Base-by-base conservation (phyloP, 1,140 invertebrate species). In the Antheraea pernyi region DNA sequence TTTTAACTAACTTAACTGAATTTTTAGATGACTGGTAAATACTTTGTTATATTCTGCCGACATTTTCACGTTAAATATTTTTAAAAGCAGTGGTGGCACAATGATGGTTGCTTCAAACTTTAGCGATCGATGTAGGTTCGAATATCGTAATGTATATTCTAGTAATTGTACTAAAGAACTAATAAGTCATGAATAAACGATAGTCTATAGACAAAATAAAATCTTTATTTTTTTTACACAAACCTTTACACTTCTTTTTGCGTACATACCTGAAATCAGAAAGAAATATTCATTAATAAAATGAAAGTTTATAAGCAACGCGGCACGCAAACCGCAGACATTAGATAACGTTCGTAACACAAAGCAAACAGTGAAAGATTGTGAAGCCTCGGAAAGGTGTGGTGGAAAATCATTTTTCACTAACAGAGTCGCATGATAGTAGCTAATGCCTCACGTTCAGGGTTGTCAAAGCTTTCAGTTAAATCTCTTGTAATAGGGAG, bases 401-500 rank as follows among this genome's bases (percentile, higher is more conserved):
- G 87, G 89, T 90, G 72, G 82, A 80, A 89, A 88, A 88, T 91
- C 86, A 91, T 91, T 91, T 91, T 91, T 91, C 87, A 91, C 81
- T 69, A 78, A 73, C 74, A 79, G 68, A 84, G 84, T 84, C 83
- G 82, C 81, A 82, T 84, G 88, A 89, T 90, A 88, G 81, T 74
- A 73, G 78, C 77, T 88, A 91, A 91, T 90, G 85, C 85, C 83
- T 85, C 82, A 84, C 73, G 61, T 46, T 22, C 19, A 48, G 64
- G 64, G 64, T 65, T 65, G 64, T 7, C 64, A 53, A 48, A 13
- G 16, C 13, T 13, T 53, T 16, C 13, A 1, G 16, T 53, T 53
- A 6, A 5, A 53, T 53, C 16, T 53, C 9, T 53, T 53, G 5
- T 53, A 53, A 16, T 13, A 53, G 46, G 5, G 46, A 42, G 8